These are phyloP conservation scores for Saturnia pavonia DNA, from an alignment of 2,888 invertebrate genomes.

Conservation along the genomic window DNA sequence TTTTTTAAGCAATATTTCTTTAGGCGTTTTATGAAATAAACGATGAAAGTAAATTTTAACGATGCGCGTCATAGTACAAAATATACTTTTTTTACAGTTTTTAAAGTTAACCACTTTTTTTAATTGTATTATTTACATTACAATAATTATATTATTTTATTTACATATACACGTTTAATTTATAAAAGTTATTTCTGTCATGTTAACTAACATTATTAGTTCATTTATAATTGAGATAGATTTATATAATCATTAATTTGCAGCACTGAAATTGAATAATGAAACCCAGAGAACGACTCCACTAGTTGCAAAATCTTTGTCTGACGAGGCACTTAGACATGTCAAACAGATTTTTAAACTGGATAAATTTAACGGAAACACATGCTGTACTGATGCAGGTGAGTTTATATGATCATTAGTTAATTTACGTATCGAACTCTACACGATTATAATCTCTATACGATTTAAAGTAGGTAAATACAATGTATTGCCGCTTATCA, in stretches of 20 bases:
- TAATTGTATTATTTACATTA: too few species aligned
- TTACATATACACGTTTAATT: too few species aligned
- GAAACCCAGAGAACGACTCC: conserved; percentile 48
- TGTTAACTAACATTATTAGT: background rate
- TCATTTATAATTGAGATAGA: background rate
- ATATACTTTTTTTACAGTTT: too few species aligned
- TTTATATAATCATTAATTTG: conserved; percentile 26
- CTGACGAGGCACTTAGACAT: conserved; percentile 64
- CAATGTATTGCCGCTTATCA: too few species aligned
- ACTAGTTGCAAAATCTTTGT: conserved; percentile 61
- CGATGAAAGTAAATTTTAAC: too few species aligned
- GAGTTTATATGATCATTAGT: background rate
- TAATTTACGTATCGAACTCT: background rate
- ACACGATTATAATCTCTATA: background rate
- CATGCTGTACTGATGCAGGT: conserved; percentile 33
- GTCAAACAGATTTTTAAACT: conserved; percentile 54
- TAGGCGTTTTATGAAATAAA: too few species aligned
- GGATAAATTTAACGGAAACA: conserved; percentile 61
- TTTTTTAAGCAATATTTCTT: too few species aligned
- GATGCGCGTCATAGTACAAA: too few species aligned
- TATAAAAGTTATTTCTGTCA: background rate
- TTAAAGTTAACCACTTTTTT: too few species aligned
- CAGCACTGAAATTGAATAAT: conserved; percentile 55
- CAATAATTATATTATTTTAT: too few species aligned
- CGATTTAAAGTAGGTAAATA: background rate